A percentile compares a stretch with the other conserved stretches of the same genome.
Evolutionary conservation across 2,888 invertebrate species (phyloP).

Genomic region (Pandemis heparana): DNA sequence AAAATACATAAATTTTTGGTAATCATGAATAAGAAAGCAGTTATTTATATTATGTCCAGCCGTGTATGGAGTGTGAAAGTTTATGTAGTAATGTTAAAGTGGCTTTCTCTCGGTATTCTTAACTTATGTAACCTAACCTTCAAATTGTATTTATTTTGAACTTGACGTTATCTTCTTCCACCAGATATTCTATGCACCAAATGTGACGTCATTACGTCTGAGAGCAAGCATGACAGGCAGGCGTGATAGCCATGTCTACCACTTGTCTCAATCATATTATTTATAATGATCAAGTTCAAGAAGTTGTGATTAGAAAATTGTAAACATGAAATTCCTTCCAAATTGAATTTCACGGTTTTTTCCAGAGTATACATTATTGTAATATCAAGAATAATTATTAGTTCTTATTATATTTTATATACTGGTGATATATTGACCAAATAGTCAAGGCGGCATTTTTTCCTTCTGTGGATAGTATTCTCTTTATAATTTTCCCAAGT

Average conservation of each 20-base stretch:
- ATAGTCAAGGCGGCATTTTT: no score
- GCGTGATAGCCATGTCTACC: constrained; percentile 5
- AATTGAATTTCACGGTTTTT: background rate
- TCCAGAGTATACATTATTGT: background rate
- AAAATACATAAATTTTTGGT: background rate
- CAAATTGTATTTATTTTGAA: constrained; percentile 53
- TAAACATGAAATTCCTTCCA: background rate
- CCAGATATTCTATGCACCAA: constrained; percentile 11
- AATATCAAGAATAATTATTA: no score
- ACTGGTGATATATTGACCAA: no score
- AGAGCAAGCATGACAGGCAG: background rate
- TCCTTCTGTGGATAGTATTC: no score
- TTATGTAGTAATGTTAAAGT: constrained; percentile 10
- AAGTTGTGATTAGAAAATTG: background rate
- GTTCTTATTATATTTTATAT: no score
- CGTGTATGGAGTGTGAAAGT: no score
- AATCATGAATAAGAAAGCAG: background rate
- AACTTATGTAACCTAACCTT: constrained; percentile 83
- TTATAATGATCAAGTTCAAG: constrained; percentile 1
- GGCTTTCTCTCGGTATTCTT: constrained; percentile 43
- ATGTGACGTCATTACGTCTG: constrained; percentile 16
- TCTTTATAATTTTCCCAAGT: no score
- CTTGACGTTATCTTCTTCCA: constrained; percentile 34
- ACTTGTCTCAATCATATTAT: background rate
- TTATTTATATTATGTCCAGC: background rate